A percentile compares a stretch with the other conserved stretches of the same genome.
These are phyloP conservation scores for Drosophila recens DNA, from an alignment of 2,888 invertebrate genomes.

Conservation along the genomic window DNA sequence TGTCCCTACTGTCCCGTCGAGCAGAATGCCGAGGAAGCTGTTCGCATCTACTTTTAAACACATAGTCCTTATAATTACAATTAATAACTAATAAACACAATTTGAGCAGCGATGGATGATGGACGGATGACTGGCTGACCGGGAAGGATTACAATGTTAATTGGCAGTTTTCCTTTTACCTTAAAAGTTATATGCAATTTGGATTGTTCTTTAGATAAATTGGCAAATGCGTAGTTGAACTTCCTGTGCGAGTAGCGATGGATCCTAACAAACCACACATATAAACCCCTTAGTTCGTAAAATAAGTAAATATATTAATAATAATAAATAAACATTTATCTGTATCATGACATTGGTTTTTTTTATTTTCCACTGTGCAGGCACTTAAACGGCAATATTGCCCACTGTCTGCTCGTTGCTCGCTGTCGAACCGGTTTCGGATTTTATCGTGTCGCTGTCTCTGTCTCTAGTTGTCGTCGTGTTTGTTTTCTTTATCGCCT, in stretches of 20 bases:
- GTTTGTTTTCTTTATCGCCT: conserved; percentile 12
- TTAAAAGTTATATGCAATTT: conserved; percentile 37
- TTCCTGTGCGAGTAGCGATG: conserved; percentile 31
- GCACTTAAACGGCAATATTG: not conserved
- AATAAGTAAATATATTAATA: conserved; percentile 36
- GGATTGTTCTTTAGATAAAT: conserved; percentile 64
- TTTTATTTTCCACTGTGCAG: conserved; percentile 14
- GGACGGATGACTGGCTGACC: conserved; percentile 8
- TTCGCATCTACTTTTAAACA: conserved; percentile 94
- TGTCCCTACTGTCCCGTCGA: conserved; percentile 99
- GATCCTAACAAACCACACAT: conserved; percentile 34
- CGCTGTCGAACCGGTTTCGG: conserved; percentile 49
- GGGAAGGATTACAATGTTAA: conserved; percentile 4
- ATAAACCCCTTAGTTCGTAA: conserved; percentile 53
- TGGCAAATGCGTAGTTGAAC: conserved; percentile 52
- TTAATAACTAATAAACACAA: conserved; percentile 22
- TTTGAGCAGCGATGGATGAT: conserved; percentile 16
- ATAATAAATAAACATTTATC: conserved; percentile 43
- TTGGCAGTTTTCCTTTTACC: conserved; percentile 35
- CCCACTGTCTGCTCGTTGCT: conserved; percentile 22
- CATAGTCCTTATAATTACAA: conserved; percentile 26
- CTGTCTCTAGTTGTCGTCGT: conserved; percentile 33
- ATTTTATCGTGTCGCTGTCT: conserved; percentile 20
- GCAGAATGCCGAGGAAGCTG: conserved; percentile 96
- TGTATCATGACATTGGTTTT: not conserved